phyloP scores from a whole-genome alignment of 2,113 vertebrate species.

The human (Homo sapiens) region DNA sequence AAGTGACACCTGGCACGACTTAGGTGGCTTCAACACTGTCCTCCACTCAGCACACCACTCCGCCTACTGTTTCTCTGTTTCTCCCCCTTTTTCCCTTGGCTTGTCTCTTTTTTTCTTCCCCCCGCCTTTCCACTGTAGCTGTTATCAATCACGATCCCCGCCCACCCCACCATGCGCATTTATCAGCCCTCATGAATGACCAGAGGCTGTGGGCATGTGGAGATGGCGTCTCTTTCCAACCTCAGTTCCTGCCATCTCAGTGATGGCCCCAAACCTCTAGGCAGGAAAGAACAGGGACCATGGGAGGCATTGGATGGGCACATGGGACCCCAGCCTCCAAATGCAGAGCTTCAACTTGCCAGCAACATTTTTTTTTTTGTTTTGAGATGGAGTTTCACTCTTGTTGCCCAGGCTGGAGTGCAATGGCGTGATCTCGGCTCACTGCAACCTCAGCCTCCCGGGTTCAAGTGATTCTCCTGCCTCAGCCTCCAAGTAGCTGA shows the following conservation, averaged over 20 bases:
- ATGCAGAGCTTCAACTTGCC: not conserved
- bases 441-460: too few relatives aligned
- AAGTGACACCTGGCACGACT: accelerated
- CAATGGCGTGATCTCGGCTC: too few relatives aligned
- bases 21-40: accelerated
- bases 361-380: too few relatives aligned
- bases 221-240: not conserved
- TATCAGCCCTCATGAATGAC: not conserved
- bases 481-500: too few relatives aligned
- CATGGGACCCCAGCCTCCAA: accelerated
- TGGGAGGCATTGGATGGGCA: accelerated
- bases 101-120: not conserved
- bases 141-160: accelerated
- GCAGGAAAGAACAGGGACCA: too few relatives aligned
- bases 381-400: too few relatives aligned
- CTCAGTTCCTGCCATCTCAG: accelerated
- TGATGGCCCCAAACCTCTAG: accelerated
- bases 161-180: not conserved
- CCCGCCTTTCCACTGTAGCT: accelerated
- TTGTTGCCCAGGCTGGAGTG: too few relatives aligned
- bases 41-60: too few relatives aligned
- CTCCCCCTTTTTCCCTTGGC: accelerated
- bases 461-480: too few relatives aligned
- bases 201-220: not conserved
- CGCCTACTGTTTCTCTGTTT: accelerated